Evolutionary conservation across 1,140 invertebrate species (phyloP).

Genomic region (Harpegnathos saltator): DNA sequence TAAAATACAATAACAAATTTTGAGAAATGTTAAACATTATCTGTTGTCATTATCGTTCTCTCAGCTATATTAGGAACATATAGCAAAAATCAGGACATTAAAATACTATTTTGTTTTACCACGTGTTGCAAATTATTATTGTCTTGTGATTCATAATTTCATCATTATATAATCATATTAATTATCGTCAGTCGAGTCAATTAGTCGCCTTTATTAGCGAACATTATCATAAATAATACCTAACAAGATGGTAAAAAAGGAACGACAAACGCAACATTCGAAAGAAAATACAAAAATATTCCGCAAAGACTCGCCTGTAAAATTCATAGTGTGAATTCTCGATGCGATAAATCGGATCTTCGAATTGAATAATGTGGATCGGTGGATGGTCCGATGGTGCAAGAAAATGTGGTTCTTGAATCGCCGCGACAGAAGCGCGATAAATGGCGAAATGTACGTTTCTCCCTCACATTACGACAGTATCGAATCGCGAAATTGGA

Average conservation of each 20-base stretch:
- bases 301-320: too few species aligned
- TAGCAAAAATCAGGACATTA: background rate
- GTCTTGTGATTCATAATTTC: background rate
- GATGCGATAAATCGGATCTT: too few species aligned
- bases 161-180: background rate
- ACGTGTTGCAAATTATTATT: background rate
- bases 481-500: background rate
- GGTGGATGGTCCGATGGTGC: too few species aligned
- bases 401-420: too few species aligned
- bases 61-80: background rate
- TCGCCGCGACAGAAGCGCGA: background rate
- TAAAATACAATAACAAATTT: too few species aligned
- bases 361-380: too few species aligned
- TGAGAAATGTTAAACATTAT: background rate
- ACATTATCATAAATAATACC: background rate
- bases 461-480: background rate
- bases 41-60: background rate
- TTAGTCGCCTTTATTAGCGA: background rate
- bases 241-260: background rate
- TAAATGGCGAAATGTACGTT: background rate
- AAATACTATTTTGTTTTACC: background rate
- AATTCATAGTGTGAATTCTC: too few species aligned
- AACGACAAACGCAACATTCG: background rate
- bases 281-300: background rate
- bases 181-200: background rate